phyloP scores from a whole-genome alignment of 2,888 invertebrate genomes.

The Deroplatys truncata region DNA sequence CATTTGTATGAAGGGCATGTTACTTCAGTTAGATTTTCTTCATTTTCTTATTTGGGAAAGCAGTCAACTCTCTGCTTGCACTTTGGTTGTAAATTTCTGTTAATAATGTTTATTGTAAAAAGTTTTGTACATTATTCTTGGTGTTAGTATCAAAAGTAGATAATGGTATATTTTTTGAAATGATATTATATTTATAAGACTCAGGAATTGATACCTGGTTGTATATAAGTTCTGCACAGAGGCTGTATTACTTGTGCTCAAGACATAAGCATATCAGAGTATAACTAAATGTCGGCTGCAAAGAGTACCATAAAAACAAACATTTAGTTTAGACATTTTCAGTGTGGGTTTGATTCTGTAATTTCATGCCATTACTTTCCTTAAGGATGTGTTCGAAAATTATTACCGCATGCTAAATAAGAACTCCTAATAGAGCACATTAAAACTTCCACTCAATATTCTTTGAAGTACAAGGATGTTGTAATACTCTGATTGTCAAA shows the following conservation, averaged over 20 bases:
- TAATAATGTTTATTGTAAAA: neutral
- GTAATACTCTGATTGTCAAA: too few relatives aligned
- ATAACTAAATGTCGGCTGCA: too few relatives aligned
- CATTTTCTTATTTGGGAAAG: neutral
- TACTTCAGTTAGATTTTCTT: neutral
- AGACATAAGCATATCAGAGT: neutral
- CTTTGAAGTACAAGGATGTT: too few relatives aligned
- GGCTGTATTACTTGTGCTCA: neutral
- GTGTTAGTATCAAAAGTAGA: neutral
- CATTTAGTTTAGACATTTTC: too few relatives aligned
- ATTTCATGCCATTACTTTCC: too few relatives aligned
- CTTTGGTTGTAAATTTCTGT: neutral
- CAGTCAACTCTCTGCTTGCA: neutral
- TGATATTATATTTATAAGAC: neutral
- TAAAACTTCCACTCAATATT: too few relatives aligned
- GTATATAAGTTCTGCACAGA: neutral
- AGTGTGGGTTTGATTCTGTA: too few relatives aligned
- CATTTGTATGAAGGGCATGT: neutral
- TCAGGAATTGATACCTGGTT: neutral
- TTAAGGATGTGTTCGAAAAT: too few relatives aligned
- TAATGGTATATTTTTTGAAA: neutral
- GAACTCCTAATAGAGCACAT: too few relatives aligned
- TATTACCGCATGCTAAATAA: too few relatives aligned
- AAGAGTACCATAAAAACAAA: too few relatives aligned
- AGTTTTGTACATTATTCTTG: neutral